phyloP scores from a whole-genome alignment of 2,888 invertebrate genomes.

The Amorpha juglandis region DNA sequence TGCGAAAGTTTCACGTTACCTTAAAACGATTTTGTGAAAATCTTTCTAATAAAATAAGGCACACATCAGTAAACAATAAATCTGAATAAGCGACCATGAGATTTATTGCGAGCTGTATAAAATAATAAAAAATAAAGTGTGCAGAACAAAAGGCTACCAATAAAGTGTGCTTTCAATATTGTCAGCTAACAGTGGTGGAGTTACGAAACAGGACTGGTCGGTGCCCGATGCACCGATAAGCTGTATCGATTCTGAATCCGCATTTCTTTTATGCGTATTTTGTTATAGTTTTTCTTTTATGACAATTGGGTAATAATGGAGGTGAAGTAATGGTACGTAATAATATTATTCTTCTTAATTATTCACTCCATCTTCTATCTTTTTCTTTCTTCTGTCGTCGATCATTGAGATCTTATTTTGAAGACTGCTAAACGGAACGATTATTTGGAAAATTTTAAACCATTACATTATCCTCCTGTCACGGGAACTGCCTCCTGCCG shows the following conservation, averaged over 20 bases:
- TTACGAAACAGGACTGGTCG: constrained; percentile 15
- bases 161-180: constrained; percentile 17
- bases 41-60: neutral
- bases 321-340: too few species aligned
- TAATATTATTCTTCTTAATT: too few species aligned
- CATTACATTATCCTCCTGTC: too few species aligned
- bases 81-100: neutral
- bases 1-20: neutral
- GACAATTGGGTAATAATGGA: too few species aligned
- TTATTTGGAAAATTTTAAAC: too few species aligned
- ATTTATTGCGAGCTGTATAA: neutral
- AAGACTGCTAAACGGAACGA: too few species aligned
- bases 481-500: too few species aligned
- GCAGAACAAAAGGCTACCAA: constrained; percentile 7
- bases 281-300: too few species aligned
- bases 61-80: neutral
- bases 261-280: neutral
- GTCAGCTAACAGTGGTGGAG: neutral
- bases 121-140: neutral
- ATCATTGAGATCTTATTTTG: too few species aligned
- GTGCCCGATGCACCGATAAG: neutral
- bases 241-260: constrained; percentile 2
- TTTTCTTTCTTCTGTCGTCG: too few species aligned
- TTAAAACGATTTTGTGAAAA: too few species aligned
- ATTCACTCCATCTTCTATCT: too few species aligned